Evolutionary conservation across 2,113 vertebrate species (phyloP), one percentile per base, ranked within the genome.

Genomic region (Mixornis gularis): DNA sequence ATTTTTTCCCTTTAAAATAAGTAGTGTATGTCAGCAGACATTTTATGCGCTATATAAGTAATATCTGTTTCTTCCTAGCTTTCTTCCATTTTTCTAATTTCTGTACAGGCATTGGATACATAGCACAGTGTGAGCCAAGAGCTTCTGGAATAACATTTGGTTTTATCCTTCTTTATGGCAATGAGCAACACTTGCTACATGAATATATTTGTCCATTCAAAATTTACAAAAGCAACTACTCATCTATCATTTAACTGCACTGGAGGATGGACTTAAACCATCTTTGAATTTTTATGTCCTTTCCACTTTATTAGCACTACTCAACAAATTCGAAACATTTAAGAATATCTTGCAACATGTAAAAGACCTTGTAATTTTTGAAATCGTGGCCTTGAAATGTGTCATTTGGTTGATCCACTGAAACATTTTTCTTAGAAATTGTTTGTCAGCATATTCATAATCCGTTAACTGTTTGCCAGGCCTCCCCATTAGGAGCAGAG

Each of bases 41-140:
- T 89, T 87, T 96, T 95, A 51, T 72, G 40, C 66, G 65, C 46
- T 62, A 7, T 58, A 24, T 85, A 40, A 92, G 13, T 89, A 73
- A 78, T 80, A 43, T 9, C 58, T 49, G 74, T 9, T 71, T 60
- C 44, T 88, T 52, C 64, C 64, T 56, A 53, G 24, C 48, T 91
- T 90, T 86, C 9, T 51, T 95, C 74, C 34, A 20, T 49, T 94
- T 97, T 93, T 71, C 41, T 56, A 26, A 36, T 80, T 94, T 78
- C 40, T 85, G 0, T 52, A 62, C 63, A 83, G 30, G 27, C 63
- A 73, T 9, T 68, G 38, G 11, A 36, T 74, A 34, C 6, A 22
- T 40, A 85, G 66, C 44, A 86, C 36, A 56, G 17, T 34, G 52
- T 10, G 27, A 93, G 29, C 32, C 41, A 59, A 52, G n/a, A 90